Conservation (phyloP, 2,113 vertebrate species). For the Nothocercus julius region DNA sequence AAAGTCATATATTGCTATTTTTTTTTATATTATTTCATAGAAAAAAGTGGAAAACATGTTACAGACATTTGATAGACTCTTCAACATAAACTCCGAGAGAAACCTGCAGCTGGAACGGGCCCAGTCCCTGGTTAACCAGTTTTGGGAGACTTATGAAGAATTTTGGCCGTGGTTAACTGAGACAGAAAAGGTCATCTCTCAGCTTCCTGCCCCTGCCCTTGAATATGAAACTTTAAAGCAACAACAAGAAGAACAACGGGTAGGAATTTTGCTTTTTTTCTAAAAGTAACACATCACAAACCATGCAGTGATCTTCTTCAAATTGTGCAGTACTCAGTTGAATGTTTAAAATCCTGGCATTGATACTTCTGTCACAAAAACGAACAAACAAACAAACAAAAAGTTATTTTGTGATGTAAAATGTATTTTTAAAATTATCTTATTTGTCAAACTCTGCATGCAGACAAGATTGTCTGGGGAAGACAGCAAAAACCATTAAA, state of each 20-base stretch:
- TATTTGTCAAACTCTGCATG: neutral
- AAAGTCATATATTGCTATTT: neutral
- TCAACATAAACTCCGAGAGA: slow-evolving; percentile 93
- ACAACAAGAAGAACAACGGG: slow-evolving; percentile 96
- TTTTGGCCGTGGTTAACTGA: slow-evolving; percentile 96
- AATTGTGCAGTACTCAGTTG: neutral
- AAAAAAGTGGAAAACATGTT: slow-evolving; percentile 84
- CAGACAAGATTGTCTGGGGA: neutral
- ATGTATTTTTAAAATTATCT: neutral
- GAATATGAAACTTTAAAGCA: slow-evolving; percentile 93
- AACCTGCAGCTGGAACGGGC: slow-evolving; percentile 94
- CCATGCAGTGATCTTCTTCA: neutral
- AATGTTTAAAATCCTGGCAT: neutral
- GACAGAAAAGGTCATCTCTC: slow-evolving; percentile 83
- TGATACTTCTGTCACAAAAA: neutral
- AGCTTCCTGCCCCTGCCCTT: slow-evolving; percentile 88
- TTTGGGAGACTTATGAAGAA: slow-evolving; percentile 98
- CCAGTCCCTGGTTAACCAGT: slow-evolving; percentile 92
- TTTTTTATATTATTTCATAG: slow-evolving; percentile 67
- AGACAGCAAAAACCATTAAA: neutral
- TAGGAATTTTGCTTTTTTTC: slow-evolving; percentile 68
- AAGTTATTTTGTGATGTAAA: neutral
- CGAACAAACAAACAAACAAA: no score
- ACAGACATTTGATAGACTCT: slow-evolving; percentile 86
- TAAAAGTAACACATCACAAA: neutral